phyloP scores from a whole-genome alignment of 1,140 invertebrate genomes.

The Leptinotarsa texana region DNA sequence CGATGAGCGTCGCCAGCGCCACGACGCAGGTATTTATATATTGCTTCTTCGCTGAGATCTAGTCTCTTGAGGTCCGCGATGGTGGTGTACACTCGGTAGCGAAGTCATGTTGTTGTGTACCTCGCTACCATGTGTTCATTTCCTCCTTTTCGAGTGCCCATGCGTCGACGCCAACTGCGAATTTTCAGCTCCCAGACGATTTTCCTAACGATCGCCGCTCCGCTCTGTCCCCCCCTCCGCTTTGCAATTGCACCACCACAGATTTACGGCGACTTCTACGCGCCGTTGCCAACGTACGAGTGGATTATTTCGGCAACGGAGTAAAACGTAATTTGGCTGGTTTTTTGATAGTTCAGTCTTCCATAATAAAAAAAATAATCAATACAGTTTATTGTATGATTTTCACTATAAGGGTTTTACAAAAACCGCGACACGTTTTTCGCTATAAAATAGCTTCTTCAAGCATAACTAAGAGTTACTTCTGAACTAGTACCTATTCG shows the following conservation, averaged over 20 bases:
- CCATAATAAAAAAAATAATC: too few relatives aligned
- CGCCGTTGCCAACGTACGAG: neutral
- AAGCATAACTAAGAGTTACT: too few relatives aligned
- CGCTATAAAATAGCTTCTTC: too few relatives aligned
- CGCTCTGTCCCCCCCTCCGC: neutral
- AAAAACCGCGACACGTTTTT: too few relatives aligned
- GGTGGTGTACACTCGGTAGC: conserved; percentile 2
- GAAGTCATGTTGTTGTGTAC: conserved; percentile 21
- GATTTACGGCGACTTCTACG: conserved; percentile 12
- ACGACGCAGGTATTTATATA: conserved; percentile 24
- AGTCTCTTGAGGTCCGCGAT: neutral
- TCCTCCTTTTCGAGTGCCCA: conserved; percentile 5
- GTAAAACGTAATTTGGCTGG: too few relatives aligned
- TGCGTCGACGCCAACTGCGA: conserved; percentile 13
- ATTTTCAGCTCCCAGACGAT: conserved; percentile 26
- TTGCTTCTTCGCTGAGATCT: conserved; percentile 2
- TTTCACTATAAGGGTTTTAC: too few relatives aligned
- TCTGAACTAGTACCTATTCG: too few relatives aligned
- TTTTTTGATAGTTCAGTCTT: too few relatives aligned
- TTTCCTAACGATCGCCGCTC: conserved; percentile 28
- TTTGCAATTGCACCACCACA: conserved; percentile 26
- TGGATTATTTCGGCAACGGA: neutral
- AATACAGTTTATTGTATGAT: too few relatives aligned
- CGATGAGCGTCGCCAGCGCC: neutral
- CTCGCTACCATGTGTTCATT: conserved; percentile 20